phyloP scores from a whole-genome alignment of 2,888 invertebrate genomes.

The Agrotis clavis region DNA sequence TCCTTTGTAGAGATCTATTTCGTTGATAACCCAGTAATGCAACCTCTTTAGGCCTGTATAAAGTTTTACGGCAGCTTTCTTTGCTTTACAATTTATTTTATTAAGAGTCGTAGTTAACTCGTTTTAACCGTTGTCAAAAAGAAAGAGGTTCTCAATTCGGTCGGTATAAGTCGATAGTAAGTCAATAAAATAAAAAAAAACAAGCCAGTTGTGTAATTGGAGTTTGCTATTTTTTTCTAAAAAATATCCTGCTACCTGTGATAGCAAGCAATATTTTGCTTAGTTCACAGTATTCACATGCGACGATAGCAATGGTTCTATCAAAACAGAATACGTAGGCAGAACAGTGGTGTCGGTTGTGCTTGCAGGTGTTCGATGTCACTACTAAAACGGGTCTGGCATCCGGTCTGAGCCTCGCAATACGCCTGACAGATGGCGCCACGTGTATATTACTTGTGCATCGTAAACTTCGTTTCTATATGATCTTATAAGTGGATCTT shows the following conservation, averaged over 20 bases:
- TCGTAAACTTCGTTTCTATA: constrained; percentile 34
- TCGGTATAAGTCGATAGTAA: no score
- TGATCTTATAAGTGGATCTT: constrained; percentile 30
- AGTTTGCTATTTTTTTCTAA: not conserved
- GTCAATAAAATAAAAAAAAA: no score
- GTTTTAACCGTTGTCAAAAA: not conserved
- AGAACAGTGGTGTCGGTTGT: constrained; percentile 71
- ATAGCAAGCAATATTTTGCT: constrained; percentile 32
- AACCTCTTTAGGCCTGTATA: constrained; percentile 14
- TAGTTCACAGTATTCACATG: constrained; percentile 35
- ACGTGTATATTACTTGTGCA: constrained; percentile 68
- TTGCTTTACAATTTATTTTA: not conserved
- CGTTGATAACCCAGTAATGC: constrained; percentile 28
- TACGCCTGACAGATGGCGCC: constrained; percentile 86
- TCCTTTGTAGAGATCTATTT: constrained; percentile 47
- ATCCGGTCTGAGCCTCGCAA: constrained; percentile 83
- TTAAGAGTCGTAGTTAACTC: not conserved
- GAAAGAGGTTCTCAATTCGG: no score
- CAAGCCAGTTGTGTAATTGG: no score
- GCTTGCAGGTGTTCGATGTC: constrained; percentile 88
- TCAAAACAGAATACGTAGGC: constrained; percentile 66
- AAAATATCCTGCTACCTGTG: not conserved
- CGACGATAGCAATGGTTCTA: constrained; percentile 47
- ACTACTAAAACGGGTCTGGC: constrained; percentile 87
- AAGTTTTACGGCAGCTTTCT: not conserved